These are phyloP conservation scores for Miichthys miiuy DNA, from an alignment of 2,797 vertebrate genomes.

Conservation along the genomic window DNA sequence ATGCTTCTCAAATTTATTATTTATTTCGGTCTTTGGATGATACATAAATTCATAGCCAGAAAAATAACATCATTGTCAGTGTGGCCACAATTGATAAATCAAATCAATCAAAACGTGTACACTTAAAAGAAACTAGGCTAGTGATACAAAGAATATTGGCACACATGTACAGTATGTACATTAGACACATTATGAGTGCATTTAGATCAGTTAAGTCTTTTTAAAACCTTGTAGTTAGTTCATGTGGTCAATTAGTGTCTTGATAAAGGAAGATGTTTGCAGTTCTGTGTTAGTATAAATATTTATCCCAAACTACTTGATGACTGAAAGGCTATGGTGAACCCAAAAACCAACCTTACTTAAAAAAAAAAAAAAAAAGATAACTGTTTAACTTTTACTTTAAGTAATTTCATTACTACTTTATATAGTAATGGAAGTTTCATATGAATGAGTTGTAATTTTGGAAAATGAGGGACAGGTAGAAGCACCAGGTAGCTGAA, in stretches of 20 bases:
- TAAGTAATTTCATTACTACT: background rate
- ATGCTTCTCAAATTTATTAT: background rate
- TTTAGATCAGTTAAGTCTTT: background rate
- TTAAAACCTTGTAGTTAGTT: background rate
- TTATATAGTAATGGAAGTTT: background rate
- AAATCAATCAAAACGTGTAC: no score
- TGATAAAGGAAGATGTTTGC: background rate
- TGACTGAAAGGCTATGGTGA: background rate
- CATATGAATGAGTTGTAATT: conserved; percentile 6
- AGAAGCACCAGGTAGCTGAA: background rate
- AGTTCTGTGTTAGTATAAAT: background rate
- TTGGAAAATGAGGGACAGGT: background rate
- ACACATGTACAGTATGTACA: no score
- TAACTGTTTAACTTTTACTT: no score
- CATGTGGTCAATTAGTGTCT: background rate
- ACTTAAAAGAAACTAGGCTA: no score
- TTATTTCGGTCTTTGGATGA: background rate
- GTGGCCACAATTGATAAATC: no score
- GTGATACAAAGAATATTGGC: no score
- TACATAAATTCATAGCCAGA: background rate
- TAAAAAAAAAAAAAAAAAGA: background rate
- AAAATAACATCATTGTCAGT: background rate
- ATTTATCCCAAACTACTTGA: background rate
- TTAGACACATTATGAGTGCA: no score
- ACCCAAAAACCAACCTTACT: no score